Conservation (phyloP, 2,888 invertebrate species). For the Cheiracanthium punctorium region DNA sequence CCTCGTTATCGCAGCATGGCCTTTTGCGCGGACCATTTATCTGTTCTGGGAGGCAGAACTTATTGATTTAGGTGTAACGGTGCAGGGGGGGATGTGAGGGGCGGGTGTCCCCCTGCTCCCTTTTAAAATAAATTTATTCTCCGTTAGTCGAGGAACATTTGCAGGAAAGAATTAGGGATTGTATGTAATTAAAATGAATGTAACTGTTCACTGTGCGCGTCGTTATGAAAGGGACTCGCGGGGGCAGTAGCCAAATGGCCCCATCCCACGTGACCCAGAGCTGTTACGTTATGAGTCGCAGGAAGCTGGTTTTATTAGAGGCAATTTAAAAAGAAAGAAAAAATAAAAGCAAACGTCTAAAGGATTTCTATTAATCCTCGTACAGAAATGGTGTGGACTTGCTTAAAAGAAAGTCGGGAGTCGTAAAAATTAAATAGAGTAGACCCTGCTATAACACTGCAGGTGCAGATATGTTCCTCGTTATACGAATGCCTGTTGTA, state of each 20-base stretch:
- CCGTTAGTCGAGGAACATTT: slow-evolving; percentile 19
- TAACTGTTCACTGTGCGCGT: slow-evolving; percentile 59
- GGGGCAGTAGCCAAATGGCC: neutral
- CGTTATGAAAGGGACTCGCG: slow-evolving; percentile 41
- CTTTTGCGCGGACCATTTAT: slow-evolving; percentile 64
- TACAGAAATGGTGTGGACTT: too few species aligned
- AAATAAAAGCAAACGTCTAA: neutral
- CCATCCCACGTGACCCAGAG: neutral
- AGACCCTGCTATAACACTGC: too few species aligned
- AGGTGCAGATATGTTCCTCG: too few species aligned
- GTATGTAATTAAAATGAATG: slow-evolving; percentile 68
- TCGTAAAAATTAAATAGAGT: too few species aligned
- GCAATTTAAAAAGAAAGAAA: neutral
- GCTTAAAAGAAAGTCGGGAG: too few species aligned
- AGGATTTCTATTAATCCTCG: too few species aligned
- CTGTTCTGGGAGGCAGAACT: slow-evolving; percentile 31
- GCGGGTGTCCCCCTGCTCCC: slow-evolving; percentile 16
- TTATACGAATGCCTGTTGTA: too few species aligned
- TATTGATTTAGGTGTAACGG: slow-evolving; percentile 36
- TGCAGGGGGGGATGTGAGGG: neutral
- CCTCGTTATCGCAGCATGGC: slow-evolving; percentile 59
- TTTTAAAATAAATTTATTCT: slow-evolving; percentile 54
- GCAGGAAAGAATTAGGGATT: slow-evolving; percentile 64
- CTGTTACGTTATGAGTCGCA: neutral
- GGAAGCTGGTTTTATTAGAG: neutral